Evolutionary conservation across 1,140 invertebrate genomes (phyloP), one percentile per base, ranked within the genome.

Genomic region (Euglossa dilemma): DNA sequence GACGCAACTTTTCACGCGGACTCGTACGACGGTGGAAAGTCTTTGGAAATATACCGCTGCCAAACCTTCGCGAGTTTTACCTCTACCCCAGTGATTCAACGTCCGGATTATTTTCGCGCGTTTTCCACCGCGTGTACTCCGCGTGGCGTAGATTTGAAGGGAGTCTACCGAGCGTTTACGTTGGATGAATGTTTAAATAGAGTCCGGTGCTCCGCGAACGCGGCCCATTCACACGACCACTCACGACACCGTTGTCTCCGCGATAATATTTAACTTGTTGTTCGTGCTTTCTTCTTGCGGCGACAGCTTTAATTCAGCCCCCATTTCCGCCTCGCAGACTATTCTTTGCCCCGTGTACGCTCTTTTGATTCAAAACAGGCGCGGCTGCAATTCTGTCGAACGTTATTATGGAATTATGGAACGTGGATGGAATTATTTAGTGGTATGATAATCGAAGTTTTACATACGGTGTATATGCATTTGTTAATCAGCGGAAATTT

Each of bases 211-310:
- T 72, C 20, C 54, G 52, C 45, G 20, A 8, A 23, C 28, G 25
- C 20, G 45, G n/a, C 67, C 28, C 70, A 43, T 72, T 56, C 70
- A 56, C 52, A 16, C 50, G 28, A 11, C 8, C 18, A 56, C 54
- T 57, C 54, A n/a, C 52, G 20, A 18, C 36, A 57, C 28, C 12
- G 54, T 73, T 73, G 54, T 73, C 52, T 28, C 36, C 52, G 52
- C 28, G 23, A 73, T 52, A 64, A 76, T 76, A 64, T 76, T 76
- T 76, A 57, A 73, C 54, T 73, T 73, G 71, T 72, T 72, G 70
- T 73, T 73, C 71, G 1, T 25, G 16, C 36, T n/a, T 73, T 57
- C 14, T 20, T 73, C 71, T 36, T 6, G 70, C 28, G 70, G 71
- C 54, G 54, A 16, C 47, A 16, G 28, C 28, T 45, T 73, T 73